Base-by-base conservation (phyloP, 2,797 vertebrate genomes). In the Oceanodroma leucorhoa region DNA sequence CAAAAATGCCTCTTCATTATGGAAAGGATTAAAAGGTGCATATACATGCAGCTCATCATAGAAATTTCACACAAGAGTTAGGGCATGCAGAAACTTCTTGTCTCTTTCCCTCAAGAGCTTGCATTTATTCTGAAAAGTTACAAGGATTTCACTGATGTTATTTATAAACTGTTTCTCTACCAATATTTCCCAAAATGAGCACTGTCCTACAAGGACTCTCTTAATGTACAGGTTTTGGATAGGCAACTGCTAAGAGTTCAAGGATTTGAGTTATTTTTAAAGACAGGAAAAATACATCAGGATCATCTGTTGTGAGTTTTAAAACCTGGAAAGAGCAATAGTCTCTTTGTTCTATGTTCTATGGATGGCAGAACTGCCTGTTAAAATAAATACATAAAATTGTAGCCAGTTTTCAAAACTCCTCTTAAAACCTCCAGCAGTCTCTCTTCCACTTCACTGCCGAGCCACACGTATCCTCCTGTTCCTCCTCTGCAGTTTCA, bases 21-120 rank as follows among this genome's bases (percentile, higher is more conserved):
- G 45, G 50, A 70, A 89, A 65, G 55, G 71, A 96, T 96, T 95
- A 96, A 93, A 94, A 90, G 76, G 90, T 72, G 34, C 79, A 94
- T 55, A 82, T 64, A 88, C 40, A 86, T 62, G 79, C 91, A 94
- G 82, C 76, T 94, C 79, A 58, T 94, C 79, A 58, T 64, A 95
- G 77, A 92, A 79, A 66, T 62, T 23, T 76, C 78, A 76, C 30
- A 65, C 5, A 2, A 91, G 66, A 96, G 86, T 8, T 54, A 45
- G 17, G 34, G 29, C 62, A 91, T 7, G 30, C 19, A 86, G 53
- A 89, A 95, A 87, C 22, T 80, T 90, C 36, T 58, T 69, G 53
- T 27, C 50, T 83, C 36, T 26, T 79, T 80, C 36, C 20, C 18
- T 83, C 69, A 77, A 70, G 13, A 61, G 16, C 41, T 8, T 50